Evolutionary conservation across 2,113 vertebrate genomes (phyloP), one percentile per base, ranked within the genome.

Genomic region (Phyllostomus discolor): DNA sequence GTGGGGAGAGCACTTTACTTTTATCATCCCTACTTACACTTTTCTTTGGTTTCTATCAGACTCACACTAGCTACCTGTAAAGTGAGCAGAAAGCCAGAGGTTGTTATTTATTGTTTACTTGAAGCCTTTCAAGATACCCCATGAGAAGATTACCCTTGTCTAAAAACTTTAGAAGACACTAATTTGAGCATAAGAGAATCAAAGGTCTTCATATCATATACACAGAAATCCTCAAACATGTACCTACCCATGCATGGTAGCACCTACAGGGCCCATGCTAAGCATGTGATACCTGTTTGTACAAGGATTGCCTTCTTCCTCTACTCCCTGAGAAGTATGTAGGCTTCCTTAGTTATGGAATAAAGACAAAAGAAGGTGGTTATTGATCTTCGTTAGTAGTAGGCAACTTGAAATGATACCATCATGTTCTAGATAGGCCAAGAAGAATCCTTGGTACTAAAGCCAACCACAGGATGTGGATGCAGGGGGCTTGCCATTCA

Each of bases 1-100:
- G 11, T 50, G 64, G 38, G 14, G 85, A 95, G 48, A 50, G 80
- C 57, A 80, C 46, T 46, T 93, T 26, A 94, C 59, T 95, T 83
- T 95, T 80, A 92, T 46, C 50, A 7, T 81, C 31, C 46, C 41
- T 84, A 87, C 87, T 96, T 90, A 95, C 64, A 91, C 80, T 97
- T 84, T 93, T 76, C 84, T 92, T 93, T 94, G 89, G 73, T 95
- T 93, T 96, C 93, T 91, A 46, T 90, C 76, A 95, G 84, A 62
- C 78, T 28, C 82, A 93, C 48, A 89, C 78, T 73, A 83, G 75
- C 82, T 83, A 69, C 54, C 52, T 22, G 16, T 73, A 83, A 96
- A 95, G 57, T 81, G 83, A 94, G 54, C 91, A 95, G 95, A 96
- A 97, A 92, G 62, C 70, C 59, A 57, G 64, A 79, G 69, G 64